These are phyloP conservation scores for Caenorhabditis virilis DNA, from an alignment of 2,888 invertebrate species.

Conservation along the genomic window DNA sequence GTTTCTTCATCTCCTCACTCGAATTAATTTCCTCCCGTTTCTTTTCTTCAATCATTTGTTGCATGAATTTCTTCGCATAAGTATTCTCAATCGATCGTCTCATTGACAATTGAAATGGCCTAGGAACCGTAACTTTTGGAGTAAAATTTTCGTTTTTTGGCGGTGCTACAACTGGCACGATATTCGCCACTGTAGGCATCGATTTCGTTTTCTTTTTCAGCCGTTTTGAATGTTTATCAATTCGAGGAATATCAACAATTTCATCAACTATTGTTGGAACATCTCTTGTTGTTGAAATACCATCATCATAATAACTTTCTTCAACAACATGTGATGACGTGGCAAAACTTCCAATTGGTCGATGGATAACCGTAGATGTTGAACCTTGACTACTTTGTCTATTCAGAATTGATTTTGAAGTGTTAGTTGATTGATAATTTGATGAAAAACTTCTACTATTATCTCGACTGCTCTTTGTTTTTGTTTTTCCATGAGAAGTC, in stretches of 20 bases:
- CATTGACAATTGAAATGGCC: conserved; percentile 23
- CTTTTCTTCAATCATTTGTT: conserved; percentile 21
- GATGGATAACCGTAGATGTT: too few species aligned
- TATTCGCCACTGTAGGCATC: too few species aligned
- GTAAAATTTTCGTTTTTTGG: background rate
- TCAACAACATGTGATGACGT: conserved; percentile 29
- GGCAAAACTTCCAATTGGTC: conserved; percentile 3
- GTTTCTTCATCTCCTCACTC: conserved; percentile 4
- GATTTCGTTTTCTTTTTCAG: background rate
- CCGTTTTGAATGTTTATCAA: background rate
- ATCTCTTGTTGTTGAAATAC: conserved; percentile 16
- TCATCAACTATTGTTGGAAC: conserved; percentile 14
- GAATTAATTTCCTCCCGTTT: conserved; percentile 8
- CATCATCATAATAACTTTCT: conserved; percentile 26
- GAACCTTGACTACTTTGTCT: too few species aligned
- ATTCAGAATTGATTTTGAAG: too few species aligned
- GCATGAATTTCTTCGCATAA: conserved; percentile 34
- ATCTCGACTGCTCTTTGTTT: too few species aligned
- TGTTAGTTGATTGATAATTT: too few species aligned
- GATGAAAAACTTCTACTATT: too few species aligned
- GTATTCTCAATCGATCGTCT: conserved; percentile 27
- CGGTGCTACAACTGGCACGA: background rate
- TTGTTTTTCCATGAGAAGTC: too few species aligned
- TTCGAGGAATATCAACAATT: background rate
- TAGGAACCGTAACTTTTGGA: conserved; percentile 18